Conservation (phyloP, 2,797 vertebrate genomes). For the Betta splendens region DNA sequence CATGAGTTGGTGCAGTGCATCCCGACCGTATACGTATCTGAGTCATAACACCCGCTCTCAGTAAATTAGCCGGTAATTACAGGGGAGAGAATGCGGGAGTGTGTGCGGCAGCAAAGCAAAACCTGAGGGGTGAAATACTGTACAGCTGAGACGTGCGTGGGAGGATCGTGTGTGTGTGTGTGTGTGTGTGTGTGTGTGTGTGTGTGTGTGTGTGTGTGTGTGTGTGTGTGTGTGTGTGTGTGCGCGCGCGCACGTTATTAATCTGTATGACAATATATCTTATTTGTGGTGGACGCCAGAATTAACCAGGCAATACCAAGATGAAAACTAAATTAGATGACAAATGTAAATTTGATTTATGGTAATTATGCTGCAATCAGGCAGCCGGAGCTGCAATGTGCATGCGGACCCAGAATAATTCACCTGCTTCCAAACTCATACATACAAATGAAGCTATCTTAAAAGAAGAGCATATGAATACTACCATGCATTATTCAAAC, state of each 20-base stretch:
- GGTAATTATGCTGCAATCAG: constrained; percentile 71
- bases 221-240: constrained; percentile 15
- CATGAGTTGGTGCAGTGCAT: constrained; percentile 12
- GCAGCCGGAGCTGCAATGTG: constrained; percentile 42
- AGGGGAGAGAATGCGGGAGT: not conserved
- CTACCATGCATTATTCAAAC: constrained; percentile 38
- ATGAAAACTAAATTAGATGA: constrained; percentile 73
- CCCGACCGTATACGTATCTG: constrained; percentile 15
- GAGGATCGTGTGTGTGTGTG: constrained; percentile 12
- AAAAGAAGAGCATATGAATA: constrained; percentile 44
- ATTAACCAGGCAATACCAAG: constrained; percentile 70
- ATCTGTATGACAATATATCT: constrained; percentile 71
- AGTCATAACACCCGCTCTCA: constrained; percentile 17
- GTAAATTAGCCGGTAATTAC: constrained; percentile 31
- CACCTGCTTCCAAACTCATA: constrained; percentile 71
- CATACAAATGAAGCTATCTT: constrained; percentile 72
- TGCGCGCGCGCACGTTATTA: constrained; percentile 68
- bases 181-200: constrained; percentile 17
- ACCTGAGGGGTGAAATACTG: constrained; percentile 13
- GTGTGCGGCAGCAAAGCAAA: constrained; percentile 6
- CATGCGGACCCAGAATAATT: constrained; percentile 54
- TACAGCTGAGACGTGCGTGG: constrained; percentile 30
- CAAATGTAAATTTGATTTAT: constrained; percentile 81
- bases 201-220: constrained; percentile 15
- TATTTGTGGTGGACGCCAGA: constrained; percentile 63